Conservation (phyloP, 2,888 invertebrate genomes). For the Synanthedon formicaeformis region DNA sequence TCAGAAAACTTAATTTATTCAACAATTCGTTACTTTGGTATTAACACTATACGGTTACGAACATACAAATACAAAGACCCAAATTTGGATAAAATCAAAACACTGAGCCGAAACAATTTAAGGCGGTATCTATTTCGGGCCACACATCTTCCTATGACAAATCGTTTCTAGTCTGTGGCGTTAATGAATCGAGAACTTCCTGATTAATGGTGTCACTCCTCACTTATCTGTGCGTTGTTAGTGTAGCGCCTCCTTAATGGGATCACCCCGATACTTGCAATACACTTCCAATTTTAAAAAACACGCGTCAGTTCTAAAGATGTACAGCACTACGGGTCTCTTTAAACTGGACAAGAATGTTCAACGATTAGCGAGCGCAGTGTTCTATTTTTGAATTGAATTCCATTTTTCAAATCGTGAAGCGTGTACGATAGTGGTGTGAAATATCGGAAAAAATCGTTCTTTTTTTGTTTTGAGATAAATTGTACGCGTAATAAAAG, state of each 20-base stretch:
- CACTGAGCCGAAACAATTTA: conserved; percentile 17
- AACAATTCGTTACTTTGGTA: not conserved
- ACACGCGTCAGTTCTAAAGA: conserved; percentile 13
- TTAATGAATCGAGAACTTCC: conserved; percentile 57
- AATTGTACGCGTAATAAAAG: conserved; percentile 8
- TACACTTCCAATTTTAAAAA: conserved; percentile 17
- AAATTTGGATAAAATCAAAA: not conserved
- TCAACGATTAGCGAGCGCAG: conserved; percentile 23
- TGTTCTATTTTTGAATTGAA: conserved; percentile 26
- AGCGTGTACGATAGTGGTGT: conserved; percentile 1
- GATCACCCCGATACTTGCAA: conserved; percentile 34
- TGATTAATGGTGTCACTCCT: conserved; percentile 60
- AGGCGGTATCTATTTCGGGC: conserved; percentile 20
- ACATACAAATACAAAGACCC: not conserved
- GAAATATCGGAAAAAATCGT: conserved; percentile 4
- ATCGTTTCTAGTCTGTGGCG: conserved; percentile 36
- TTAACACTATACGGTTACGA: not conserved
- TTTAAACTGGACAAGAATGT: conserved; percentile 19
- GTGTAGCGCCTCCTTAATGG: conserved; percentile 55
- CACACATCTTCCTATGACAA: conserved; percentile 55
- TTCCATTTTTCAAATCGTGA: conserved; percentile 23
- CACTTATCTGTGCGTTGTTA: conserved; percentile 40
- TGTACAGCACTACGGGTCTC: conserved; percentile 12
- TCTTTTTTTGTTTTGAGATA: not conserved
- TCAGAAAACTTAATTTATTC: too few species aligned